These are phyloP conservation scores for Magallana gigas DNA, from an alignment of 1,140 invertebrate species.

Conservation along the genomic window DNA sequence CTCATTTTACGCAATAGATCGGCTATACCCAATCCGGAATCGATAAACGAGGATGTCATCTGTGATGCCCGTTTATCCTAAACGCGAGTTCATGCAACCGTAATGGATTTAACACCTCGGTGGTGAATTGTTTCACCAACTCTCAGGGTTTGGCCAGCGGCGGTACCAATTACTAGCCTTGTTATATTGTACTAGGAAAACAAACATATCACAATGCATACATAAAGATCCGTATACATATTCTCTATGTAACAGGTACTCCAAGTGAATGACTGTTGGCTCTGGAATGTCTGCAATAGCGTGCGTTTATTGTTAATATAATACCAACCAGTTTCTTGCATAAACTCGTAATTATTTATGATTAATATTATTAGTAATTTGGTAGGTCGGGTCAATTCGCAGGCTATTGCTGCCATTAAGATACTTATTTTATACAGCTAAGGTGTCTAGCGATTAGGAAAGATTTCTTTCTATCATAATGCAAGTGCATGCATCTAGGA, in stretches of 20 bases:
- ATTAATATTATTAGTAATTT: too few relatives aligned
- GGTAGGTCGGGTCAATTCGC: too few relatives aligned
- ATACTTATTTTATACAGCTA: too few relatives aligned
- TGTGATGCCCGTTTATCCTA: conserved; percentile 2
- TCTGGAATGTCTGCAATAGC: background rate
- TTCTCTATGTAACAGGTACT: background rate
- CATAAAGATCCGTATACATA: background rate
- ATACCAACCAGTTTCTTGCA: too few relatives aligned
- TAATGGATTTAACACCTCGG: background rate
- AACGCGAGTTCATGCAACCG: background rate
- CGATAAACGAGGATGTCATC: background rate
- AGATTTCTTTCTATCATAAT: too few relatives aligned
- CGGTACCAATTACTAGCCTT: background rate
- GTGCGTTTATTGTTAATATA: background rate
- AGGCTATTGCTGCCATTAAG: too few relatives aligned
- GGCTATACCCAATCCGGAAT: background rate
- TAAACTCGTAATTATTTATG: too few relatives aligned
- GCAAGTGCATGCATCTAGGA: too few relatives aligned
- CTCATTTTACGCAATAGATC: conserved; percentile 29
- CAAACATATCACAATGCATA: background rate
- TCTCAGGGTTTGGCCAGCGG: background rate
- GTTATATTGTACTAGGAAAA: background rate
- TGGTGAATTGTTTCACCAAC: conserved; percentile 9
- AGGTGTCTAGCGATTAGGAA: too few relatives aligned
- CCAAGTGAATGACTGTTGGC: background rate